phyloP scores from a whole-genome alignment of 2,797 vertebrate species.

The Bradypodion pumilum region DNA sequence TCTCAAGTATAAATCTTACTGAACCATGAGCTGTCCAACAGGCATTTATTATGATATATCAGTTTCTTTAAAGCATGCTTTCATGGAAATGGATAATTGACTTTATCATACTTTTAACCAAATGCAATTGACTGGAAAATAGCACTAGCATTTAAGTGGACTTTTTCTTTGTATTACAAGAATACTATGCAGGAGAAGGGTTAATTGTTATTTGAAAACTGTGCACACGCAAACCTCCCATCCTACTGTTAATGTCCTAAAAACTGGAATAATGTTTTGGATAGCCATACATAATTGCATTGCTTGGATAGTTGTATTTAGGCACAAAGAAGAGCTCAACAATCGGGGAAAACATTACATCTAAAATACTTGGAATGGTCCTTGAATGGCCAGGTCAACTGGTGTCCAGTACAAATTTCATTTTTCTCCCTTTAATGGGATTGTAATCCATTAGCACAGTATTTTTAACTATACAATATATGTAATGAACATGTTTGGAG shows the following conservation, averaged over 20 bases:
- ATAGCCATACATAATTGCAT: background rate
- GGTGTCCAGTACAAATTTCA: background rate
- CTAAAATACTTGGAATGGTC: background rate
- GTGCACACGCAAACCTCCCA: background rate
- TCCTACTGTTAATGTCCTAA: background rate
- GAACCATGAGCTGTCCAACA: background rate
- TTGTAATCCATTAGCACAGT: background rate
- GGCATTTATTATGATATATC: constrained; percentile 4
- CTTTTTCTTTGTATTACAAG: background rate
- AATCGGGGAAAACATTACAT: background rate
- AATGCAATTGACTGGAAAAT: constrained; percentile 20
- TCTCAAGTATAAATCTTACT: constrained; percentile 1
- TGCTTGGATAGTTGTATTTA: background rate
- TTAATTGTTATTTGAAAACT: background rate
- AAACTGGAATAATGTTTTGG: background rate
- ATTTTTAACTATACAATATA: background rate
- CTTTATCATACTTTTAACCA: constrained; percentile 12
- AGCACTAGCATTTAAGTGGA: background rate
- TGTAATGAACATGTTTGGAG: background rate
- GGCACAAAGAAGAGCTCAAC: background rate
- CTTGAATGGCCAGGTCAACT: background rate
- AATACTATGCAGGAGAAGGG: background rate
- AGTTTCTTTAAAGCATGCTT: constrained; percentile 1
- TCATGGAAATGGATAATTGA: constrained; percentile 1
- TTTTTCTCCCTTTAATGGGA: background rate